Evolutionary conservation across 2,797 vertebrate genomes (phyloP), one percentile per base, ranked within the genome.

Genomic region (Tarsius wallacei): DNA sequence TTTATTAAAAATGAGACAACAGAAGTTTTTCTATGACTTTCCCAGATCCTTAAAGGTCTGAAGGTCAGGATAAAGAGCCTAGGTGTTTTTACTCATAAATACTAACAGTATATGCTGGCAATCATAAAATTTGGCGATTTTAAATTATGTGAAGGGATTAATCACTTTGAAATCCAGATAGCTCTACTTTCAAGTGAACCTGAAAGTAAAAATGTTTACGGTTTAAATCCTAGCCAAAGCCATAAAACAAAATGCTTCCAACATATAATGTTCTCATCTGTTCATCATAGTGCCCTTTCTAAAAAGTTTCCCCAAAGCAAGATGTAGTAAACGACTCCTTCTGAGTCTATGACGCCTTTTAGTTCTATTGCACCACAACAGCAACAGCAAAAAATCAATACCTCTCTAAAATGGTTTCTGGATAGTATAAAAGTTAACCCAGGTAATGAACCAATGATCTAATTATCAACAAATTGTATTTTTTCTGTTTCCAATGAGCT

Each of bases 381-480:
- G 14, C 14, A 78, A 85, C 10, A 91, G 57, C 26, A 95, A 93
- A 96, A 42, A 94, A 64, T 42, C 53, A 70, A 61, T 53, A 33
- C 33, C 4, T 80, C 36, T 64, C 57, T 92, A 80, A 90, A 96
- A 85, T 64, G 81, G 14, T 92, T 96, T 91, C 74, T 74, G 51
- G 36, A 70, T 51, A 57, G 15, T 31, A 63, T 53, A 85, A 77
- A 95, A 91, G 24, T 78, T 91, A 87, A 96, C 31, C 16, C 21
- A 68, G 47, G 26, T 80, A 93, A 98, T 78, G 96, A 98, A 97
- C 73, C 3, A 31, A 87, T 57, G 66, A 94, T 66, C 57, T 98
- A 91, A 80, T 94, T 96, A 88, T 26, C 63, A 85, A 16, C 0
- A 71, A 68, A 21, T 10, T 87, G 12, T 42, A 84, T 42, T 74